Percentiles rank a stretch among this genome's conserved stretches.
phyloP scores from a whole-genome alignment of 2,797 vertebrate genomes.

The Eptatretus atami region DNA sequence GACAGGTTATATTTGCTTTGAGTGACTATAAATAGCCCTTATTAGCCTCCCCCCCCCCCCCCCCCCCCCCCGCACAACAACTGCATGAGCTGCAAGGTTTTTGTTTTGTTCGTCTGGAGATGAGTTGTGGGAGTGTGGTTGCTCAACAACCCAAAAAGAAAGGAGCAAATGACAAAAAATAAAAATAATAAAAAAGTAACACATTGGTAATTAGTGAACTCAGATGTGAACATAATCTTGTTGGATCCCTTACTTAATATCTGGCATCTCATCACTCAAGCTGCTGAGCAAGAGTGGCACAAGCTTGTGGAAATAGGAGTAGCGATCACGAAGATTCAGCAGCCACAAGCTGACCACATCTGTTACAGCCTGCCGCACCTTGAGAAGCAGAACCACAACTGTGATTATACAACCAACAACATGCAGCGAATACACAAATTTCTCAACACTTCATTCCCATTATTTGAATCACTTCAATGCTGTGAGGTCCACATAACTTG shows the following conservation, averaged over 20 bases:
- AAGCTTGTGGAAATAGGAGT: constrained; percentile 66
- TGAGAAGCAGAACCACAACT: not conserved
- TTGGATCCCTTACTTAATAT: constrained; percentile 22
- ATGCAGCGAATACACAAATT: not conserved
- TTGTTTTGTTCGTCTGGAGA: no score
- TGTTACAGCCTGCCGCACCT: constrained; percentile 57
- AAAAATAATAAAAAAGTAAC: no score
- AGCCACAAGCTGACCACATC: constrained; percentile 45
- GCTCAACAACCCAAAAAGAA: no score
- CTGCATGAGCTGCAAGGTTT: no score
- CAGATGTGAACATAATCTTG: no score
- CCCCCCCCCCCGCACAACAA: no score
- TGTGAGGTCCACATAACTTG: not conserved
- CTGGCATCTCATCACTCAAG: constrained; percentile 39
- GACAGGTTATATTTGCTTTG: no score
- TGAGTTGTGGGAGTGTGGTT: no score
- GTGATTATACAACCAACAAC: not conserved
- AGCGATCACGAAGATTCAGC: constrained; percentile 42
- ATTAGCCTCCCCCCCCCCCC: no score
- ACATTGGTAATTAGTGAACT: no score
- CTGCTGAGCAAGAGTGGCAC: constrained; percentile 50
- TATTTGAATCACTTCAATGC: not conserved
- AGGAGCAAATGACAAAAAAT: no score
- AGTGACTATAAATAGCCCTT: no score
- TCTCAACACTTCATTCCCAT: not conserved